These are phyloP conservation scores for Enteromius unitaeniatus DNA, from an alignment of 2,797 vertebrate species.

Conservation along the genomic window DNA sequence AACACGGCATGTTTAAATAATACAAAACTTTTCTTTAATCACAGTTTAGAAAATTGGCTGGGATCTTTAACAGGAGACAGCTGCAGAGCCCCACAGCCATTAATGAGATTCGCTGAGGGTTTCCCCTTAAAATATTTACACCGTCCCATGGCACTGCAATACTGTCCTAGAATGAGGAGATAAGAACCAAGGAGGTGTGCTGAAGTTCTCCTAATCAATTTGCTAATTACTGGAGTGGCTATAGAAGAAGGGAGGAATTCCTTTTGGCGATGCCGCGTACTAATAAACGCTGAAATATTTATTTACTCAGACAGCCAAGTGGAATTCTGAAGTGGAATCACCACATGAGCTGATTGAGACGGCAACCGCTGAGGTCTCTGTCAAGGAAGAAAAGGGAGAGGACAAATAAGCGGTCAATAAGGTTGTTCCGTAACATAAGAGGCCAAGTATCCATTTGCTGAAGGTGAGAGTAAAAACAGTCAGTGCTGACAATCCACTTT, in stretches of 20 bases:
- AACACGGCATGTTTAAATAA: slow-evolving; percentile 82
- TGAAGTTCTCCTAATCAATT: slow-evolving; percentile 85
- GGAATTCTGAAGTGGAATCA: slow-evolving; percentile 80
- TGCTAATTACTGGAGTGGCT: slow-evolving; percentile 83
- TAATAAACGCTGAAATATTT: slow-evolving; percentile 83
- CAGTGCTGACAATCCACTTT: slow-evolving; percentile 43
- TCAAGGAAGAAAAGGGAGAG: slow-evolving; percentile 67
- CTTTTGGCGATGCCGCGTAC: slow-evolving; percentile 80
- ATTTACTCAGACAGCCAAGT: slow-evolving; percentile 79
- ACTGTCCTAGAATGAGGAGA: slow-evolving; percentile 81
- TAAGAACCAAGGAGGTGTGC: slow-evolving; percentile 82
- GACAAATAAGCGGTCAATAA: slow-evolving; percentile 47
- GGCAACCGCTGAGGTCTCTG: slow-evolving; percentile 70
- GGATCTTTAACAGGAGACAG: slow-evolving; percentile 79
- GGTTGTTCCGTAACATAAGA: slow-evolving; percentile 51
- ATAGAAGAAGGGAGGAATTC: slow-evolving; percentile 78
- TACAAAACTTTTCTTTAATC: slow-evolving; percentile 88
- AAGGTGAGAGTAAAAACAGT: slow-evolving; percentile 52
- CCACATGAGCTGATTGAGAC: slow-evolving; percentile 73
- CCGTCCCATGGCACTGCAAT: slow-evolving; percentile 78
- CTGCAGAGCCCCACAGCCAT: slow-evolving; percentile 79
- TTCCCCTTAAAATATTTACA: slow-evolving; percentile 85
- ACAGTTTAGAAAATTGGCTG: slow-evolving; percentile 84
- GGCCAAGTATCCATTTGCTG: slow-evolving; percentile 44
- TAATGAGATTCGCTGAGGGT: slow-evolving; percentile 81